phyloP scores from a whole-genome alignment of 2,113 vertebrate genomes.

The Aptenodytes patagonicus region DNA sequence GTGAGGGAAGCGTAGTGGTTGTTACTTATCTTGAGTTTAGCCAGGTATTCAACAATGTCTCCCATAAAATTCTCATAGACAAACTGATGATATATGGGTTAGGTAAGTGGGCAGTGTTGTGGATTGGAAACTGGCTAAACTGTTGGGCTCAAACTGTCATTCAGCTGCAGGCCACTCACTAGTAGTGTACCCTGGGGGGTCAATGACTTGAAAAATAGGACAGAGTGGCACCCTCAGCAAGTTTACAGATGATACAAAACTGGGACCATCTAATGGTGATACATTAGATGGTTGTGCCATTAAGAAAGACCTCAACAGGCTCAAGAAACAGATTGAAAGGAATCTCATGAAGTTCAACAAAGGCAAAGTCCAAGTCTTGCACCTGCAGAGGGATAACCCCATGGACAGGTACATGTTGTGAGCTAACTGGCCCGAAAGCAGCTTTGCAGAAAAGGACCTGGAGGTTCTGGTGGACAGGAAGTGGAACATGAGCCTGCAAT shows the following conservation, averaged over 20 bases:
- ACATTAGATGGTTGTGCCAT: neutral
- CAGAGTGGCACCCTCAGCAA: neutral
- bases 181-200: neutral
- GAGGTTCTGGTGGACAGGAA: neutral
- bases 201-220: neutral
- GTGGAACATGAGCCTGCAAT: neutral
- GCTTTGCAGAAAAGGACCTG: neutral
- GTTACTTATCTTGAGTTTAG: neutral
- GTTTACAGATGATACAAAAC: neutral
- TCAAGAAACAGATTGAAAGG: neutral
- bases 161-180: neutral
- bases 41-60: neutral
- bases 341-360: neutral
- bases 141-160: neutral
- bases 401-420: neutral
- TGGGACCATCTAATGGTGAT: neutral
- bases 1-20: neutral
- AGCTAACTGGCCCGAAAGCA: neutral
- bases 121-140: neutral
- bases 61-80: neutral
- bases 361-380: neutral
- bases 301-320: neutral
- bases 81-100: neutral
- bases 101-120: neutral
- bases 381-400: neutral